A percentile compares a stretch with the other conserved stretches of the same genome.
Conservation (phyloP, 2,113 vertebrate species). For the Callospermophilus lateralis region DNA sequence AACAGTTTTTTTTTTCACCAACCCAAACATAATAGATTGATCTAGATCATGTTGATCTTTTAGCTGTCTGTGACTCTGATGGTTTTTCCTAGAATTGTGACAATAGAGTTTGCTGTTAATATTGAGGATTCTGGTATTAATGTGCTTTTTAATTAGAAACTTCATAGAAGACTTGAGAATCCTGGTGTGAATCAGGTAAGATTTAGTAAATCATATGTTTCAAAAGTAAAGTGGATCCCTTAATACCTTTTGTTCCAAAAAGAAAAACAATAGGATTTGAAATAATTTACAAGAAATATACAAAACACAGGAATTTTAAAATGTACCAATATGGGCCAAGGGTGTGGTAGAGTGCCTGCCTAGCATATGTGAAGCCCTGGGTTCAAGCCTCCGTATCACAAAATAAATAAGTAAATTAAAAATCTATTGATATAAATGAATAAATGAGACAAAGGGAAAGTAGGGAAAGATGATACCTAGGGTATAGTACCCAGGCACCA, state of each 20-base stretch:
- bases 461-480: not conserved
- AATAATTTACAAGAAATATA: not conserved
- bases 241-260: not conserved
- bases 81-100: not conserved
- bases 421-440: constrained; percentile 29
- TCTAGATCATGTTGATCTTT: not conserved
- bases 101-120: not conserved
- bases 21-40: not conserved
- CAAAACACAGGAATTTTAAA: not conserved
- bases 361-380: too few species aligned
- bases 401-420: too few species aligned
- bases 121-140: not conserved
- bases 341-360: not conserved
- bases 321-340: not conserved
- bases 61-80: not conserved
- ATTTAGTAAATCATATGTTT: not conserved
- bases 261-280: too few species aligned
- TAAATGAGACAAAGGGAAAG: not conserved
- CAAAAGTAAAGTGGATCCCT: constrained; percentile 3
- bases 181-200: not conserved
- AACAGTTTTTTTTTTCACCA: not conserved
- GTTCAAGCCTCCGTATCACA: too few species aligned
- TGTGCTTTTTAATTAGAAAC: not conserved
- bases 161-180: constrained; percentile 8
- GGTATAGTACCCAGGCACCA: not conserved